These are phyloP conservation scores for Ips nitidus DNA, from an alignment of 1,140 invertebrate species.

Conservation along the genomic window DNA sequence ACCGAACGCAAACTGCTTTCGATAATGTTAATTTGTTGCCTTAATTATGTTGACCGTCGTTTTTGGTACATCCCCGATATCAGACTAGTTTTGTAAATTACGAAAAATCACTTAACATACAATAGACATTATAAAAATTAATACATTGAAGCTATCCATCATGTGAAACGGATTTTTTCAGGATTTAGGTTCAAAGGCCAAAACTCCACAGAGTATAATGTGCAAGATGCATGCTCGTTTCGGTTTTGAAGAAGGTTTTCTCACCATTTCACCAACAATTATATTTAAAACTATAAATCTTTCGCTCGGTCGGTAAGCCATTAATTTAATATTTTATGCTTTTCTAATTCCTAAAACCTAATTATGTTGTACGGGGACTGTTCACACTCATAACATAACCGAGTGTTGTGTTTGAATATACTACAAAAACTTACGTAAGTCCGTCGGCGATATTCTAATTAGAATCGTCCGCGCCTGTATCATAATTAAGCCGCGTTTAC, in stretches of 20 bases:
- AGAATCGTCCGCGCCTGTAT: slow-evolving; percentile 21
- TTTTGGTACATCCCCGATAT: background rate
- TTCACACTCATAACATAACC: background rate
- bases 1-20: slow-evolving; percentile 10
- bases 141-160: background rate
- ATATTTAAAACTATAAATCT: slow-evolving; percentile 32
- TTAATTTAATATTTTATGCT: slow-evolving; percentile 30
- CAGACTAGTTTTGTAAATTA: no score
- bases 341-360: slow-evolving; percentile 20
- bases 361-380: slow-evolving; percentile 5
- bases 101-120: no score
- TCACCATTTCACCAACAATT: slow-evolving; percentile 33
- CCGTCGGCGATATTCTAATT: slow-evolving; percentile 22
- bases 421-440: background rate
- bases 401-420: background rate
- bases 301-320: slow-evolving; percentile 16
- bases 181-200: slow-evolving; percentile 8
- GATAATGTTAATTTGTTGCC: slow-evolving; percentile 19
- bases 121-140: background rate
- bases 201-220: slow-evolving; percentile 3
- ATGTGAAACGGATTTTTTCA: slow-evolving; percentile 9
- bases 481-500: slow-evolving; percentile 35
- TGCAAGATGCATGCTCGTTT: slow-evolving; percentile 19
- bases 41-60: slow-evolving; percentile 18
- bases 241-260: slow-evolving; percentile 24